Base-by-base conservation (phyloP, 2,888 invertebrate genomes). In the Hypena proboscidalis region DNA sequence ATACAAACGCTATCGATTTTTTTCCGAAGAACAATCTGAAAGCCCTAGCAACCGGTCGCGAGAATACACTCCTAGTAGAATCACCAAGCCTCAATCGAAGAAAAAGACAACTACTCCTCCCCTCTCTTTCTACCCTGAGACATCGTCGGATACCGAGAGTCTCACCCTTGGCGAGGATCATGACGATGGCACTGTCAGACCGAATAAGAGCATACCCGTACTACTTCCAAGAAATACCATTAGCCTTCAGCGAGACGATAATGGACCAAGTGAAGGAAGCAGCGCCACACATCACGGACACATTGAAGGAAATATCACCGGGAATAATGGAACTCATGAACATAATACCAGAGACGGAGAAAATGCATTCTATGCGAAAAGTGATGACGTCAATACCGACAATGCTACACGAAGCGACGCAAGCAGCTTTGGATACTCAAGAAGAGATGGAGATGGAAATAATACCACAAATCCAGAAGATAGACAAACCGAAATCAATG, bases 171-270 rank as follows among this genome's bases (percentile, higher is more conserved):
- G 60, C 76, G 43, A 74, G 74, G 39, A 70, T 86, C 45, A 77
- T 90, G 55, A 90, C 90, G 17, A 83, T 86, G 51, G 85, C 83
- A 35, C 74, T 90, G 20, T 83, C 90, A 43, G 85, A 90, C 77
- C 74, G 80, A 49, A 89, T 90, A 79, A 80, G 89, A 71, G 77
- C 87, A 11, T 89, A 89, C 66, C 90, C 90, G 2, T 83, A 90
- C 41, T 90, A 90, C 69, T 80, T 90, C 43, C 88, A 89, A 80
- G 90, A 90, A 75, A 90, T 90, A 63, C 90, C 90, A 14, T 61
- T 89, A 63, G 89, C 90, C 4, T 70, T 90, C 29, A 83, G 88
- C 47, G 90, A 90, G 62, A 86, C 89, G 0, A 86, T 90, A 45
- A 78, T 88, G 80, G 86, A 88, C 11, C 82, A 90, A 23, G 80